A percentile compares a stretch with the other conserved stretches of the same genome.
These are phyloP conservation scores for Pogonomyrmex barbatus DNA, from an alignment of 1,140 invertebrate genomes.

Conservation along the genomic window DNA sequence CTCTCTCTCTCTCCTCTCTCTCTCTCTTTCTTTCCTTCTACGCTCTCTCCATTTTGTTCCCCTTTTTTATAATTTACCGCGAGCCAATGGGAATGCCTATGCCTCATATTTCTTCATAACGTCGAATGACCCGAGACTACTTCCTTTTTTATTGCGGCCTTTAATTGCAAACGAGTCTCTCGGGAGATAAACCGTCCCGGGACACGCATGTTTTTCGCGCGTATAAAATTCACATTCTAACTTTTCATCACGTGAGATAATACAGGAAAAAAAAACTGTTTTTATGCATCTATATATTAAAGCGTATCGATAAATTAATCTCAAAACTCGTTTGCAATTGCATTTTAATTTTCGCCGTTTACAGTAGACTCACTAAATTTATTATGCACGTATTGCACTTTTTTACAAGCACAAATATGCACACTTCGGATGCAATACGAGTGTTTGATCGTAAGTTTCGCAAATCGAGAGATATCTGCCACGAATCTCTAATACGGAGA, in stretches of 20 bases:
- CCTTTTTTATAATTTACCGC: slow-evolving; percentile 70
- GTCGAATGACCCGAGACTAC: slow-evolving; percentile 45
- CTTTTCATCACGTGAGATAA: background rate
- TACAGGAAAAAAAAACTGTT: background rate
- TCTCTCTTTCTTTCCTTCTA: background rate
- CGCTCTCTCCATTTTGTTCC: slow-evolving; percentile 22
- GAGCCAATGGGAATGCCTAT: slow-evolving; percentile 60
- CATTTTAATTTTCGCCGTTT: background rate
- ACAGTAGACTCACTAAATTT: background rate
- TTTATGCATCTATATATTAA: too few species aligned
- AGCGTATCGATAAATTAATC: too few species aligned
- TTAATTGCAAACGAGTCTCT: slow-evolving; percentile 52
- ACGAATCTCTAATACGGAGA: slow-evolving; percentile 28
- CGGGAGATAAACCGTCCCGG: slow-evolving; percentile 29
- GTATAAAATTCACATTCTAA: slow-evolving; percentile 12
- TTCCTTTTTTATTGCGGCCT: slow-evolving; percentile 37
- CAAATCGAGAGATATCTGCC: slow-evolving; percentile 38
- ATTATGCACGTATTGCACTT: slow-evolving; percentile 4
- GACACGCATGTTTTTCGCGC: background rate
- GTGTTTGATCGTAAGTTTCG: slow-evolving; percentile 4
- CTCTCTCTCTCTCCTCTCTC: slow-evolving; percentile 58
- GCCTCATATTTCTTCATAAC: slow-evolving; percentile 71
- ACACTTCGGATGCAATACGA: background rate
- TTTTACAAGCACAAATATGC: background rate
- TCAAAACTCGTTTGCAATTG: background rate